These are phyloP conservation scores for Syndactyla subalaris DNA, from an alignment of 2,797 vertebrate genomes.

Conservation along the genomic window DNA sequence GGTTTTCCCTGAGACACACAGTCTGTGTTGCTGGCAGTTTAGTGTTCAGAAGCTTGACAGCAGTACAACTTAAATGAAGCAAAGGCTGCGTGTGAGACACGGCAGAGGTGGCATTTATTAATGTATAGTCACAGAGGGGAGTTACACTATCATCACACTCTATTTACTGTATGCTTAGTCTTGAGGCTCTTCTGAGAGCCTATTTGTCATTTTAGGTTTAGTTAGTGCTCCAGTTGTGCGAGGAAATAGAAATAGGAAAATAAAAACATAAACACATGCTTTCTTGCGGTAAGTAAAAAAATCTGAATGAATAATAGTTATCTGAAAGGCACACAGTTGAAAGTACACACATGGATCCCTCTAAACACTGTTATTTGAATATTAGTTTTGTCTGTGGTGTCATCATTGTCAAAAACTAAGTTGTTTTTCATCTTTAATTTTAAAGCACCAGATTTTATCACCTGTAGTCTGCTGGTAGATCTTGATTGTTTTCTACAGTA, in stretches of 20 bases:
- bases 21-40: neutral
- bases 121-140: neutral
- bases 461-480: neutral
- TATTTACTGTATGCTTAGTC: neutral
- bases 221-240: neutral
- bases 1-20: neutral
- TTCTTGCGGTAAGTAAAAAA: neutral
- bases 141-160: neutral
- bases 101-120: neutral
- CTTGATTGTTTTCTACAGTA: neutral
- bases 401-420: neutral
- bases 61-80: conserved; percentile 15
- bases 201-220: neutral
- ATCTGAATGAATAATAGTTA: neutral
- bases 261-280: neutral
- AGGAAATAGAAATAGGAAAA: neutral
- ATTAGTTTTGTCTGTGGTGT: neutral
- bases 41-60: conserved; percentile 1
- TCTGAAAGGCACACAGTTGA: neutral
- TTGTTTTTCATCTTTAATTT: neutral
- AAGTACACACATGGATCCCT: neutral
- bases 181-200: neutral
- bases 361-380: neutral
- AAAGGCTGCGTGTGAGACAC: neutral
- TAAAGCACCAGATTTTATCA: neutral